phyloP scores from a whole-genome alignment of 1,140 invertebrate species.

The Ylistrum balloti region DNA sequence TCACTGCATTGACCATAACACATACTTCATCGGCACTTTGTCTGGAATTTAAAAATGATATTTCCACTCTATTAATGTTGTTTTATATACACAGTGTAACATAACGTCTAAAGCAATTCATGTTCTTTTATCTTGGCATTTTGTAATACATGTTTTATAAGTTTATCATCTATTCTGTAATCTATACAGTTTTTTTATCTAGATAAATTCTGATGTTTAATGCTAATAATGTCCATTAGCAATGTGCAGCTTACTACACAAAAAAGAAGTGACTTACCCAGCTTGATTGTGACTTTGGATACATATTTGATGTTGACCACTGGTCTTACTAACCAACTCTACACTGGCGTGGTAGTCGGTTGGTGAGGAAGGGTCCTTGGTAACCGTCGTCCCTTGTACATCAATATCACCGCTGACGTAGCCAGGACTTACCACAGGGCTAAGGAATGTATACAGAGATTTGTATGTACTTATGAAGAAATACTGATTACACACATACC shows the following conservation, averaged over 20 bases:
- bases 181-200: no score
- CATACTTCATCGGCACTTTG: constrained; percentile 23
- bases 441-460: not conserved
- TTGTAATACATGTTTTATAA: no score
- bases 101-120: no score
- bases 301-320: constrained; percentile 6
- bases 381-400: not conserved
- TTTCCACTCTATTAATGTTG: no score
- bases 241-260: no score
- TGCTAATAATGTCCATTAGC: no score
- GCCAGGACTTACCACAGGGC: not conserved
- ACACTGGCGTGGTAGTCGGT: not conserved
- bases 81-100: no score
- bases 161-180: no score
- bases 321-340: not conserved
- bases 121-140: no score
- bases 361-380: constrained; percentile 19
- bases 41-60: not conserved
- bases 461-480: no score
- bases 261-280: not conserved
- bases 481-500: no score
- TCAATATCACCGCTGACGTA: not conserved
- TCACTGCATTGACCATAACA: constrained; percentile 1
- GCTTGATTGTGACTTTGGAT: not conserved
- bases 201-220: no score